Percentiles rank a stretch among this genome's conserved stretches.
These are phyloP conservation scores for Cotesia vestalis DNA, from an alignment of 1,140 invertebrate species.

Conservation along the genomic window DNA sequence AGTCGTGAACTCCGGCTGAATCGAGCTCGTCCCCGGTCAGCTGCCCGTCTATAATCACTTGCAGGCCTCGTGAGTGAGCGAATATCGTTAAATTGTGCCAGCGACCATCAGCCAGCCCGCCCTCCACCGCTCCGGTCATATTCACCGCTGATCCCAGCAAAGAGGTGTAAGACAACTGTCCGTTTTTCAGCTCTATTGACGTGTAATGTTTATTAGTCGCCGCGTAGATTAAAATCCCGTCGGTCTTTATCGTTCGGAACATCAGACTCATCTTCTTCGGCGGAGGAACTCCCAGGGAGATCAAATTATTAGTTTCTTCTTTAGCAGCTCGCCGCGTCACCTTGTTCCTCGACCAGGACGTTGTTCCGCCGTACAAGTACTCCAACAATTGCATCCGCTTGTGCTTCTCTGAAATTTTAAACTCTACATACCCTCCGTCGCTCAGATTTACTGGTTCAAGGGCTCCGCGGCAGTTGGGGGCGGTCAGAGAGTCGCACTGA, in stretches of 20 bases:
- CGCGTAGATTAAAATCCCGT: constrained; percentile 83
- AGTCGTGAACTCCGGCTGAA: constrained; percentile 85
- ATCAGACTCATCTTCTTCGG: constrained; percentile 81
- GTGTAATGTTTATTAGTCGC: constrained; percentile 90
- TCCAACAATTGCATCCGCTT: constrained; percentile 84
- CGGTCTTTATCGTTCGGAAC: constrained; percentile 79
- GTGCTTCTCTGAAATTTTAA: constrained; percentile 84
- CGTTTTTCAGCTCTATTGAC: constrained; percentile 74
- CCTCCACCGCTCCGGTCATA: constrained; percentile 74
- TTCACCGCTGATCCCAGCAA: constrained; percentile 80
- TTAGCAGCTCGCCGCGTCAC: constrained; percentile 47
- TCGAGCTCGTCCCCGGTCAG: constrained; percentile 85
- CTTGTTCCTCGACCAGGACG: constrained; percentile 71
- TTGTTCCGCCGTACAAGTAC: constrained; percentile 77
- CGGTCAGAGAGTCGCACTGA: constrained; percentile 74
- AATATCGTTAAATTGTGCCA: constrained; percentile 87
- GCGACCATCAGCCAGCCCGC: constrained; percentile 76
- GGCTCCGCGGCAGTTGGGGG: constrained; percentile 81
- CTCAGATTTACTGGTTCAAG: constrained; percentile 81
- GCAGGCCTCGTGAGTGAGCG: constrained; percentile 74
- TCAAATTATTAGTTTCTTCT: constrained; percentile 39
- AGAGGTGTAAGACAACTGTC: constrained; percentile 79
- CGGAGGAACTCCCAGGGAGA: constrained; percentile 53
- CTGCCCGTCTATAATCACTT: constrained; percentile 75
- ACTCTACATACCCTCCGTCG: constrained; percentile 81